Evolutionary conservation across 2,113 vertebrate species (phyloP), one percentile per base, ranked within the genome.

Genomic region (Gymnocephalus cernua): DNA sequence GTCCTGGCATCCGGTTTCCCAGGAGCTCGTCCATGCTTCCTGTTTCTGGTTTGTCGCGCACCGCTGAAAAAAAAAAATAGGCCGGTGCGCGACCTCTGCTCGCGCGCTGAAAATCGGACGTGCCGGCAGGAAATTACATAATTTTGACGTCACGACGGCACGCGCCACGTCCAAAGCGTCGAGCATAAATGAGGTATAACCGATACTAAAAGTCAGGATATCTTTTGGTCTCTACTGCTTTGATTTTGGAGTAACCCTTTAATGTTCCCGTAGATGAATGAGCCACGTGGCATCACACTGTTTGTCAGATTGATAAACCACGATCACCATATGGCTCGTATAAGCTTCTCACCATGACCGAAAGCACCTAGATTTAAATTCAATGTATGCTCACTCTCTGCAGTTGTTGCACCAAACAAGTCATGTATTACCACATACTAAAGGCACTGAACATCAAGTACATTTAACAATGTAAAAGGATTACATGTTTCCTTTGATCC

Each of bases 301-400:
- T 63, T 77, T 74, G 64, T 25, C 38, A 41, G 38, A 41, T 21
- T 12, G 0, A n/a, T n/a, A n/a, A n/a, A n/a, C n/a, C n/a, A n/a
- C n/a, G n/a, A n/a, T n/a, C n/a, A n/a, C n/a, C n/a, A n/a, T n/a
- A n/a, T n/a, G n/a, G 27, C 63, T 63, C 38, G 11, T 38, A 38
- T 41, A 11, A 41, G 38, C 38, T 41, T 41, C 38, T 68, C 64
- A 41, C 41, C 38, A 48, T 63, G 68, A 57, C 50, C 73, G 50
- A 63, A 74, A 62, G 14, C 59, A 14, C 27, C 25, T 50, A 44
- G 62, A 72, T 32, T 76, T 25, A 77, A 63, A 84, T 48, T 23
- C 11, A 56, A 63, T 61, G n/a, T 5, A 54, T 58, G 61, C 78
- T 64, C 1, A 41, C 27, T 67, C 14, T 41, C 44, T 58, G 47